Percentiles rank a stretch among this genome's conserved stretches.
phyloP scores from a whole-genome alignment of 2,888 invertebrate species.

The Hirtodrosophila alboralis region DNA sequence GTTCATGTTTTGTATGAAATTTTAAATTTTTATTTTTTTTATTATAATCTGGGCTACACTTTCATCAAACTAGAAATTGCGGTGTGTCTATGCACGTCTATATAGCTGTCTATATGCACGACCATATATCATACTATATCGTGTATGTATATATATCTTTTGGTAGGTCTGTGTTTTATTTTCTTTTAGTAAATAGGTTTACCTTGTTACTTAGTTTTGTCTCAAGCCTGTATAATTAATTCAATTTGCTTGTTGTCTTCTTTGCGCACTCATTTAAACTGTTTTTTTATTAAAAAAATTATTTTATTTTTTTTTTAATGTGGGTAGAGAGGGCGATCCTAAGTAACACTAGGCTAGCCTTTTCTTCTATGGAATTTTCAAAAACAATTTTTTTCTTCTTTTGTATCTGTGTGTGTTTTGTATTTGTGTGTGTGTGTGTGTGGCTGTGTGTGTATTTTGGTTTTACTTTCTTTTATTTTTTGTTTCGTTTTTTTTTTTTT shows the following conservation, averaged over 20 bases:
- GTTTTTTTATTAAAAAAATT: constrained; percentile 1
- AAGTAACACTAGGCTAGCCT: constrained; percentile 19
- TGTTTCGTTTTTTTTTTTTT: constrained; percentile 85
- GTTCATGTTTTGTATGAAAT: constrained; percentile 33
- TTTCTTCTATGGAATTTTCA: constrained; percentile 26
- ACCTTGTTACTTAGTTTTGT: constrained; percentile 35
- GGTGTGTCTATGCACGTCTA: constrained; percentile 62
- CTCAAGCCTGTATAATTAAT: constrained; percentile 26
- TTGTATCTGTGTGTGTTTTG: constrained; percentile 25
- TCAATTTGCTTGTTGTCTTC: neutral
- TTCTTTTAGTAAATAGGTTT: no score
- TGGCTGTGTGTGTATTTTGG: constrained; percentile 22
- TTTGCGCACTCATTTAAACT: neutral
- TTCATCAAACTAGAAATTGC: constrained; percentile 57
- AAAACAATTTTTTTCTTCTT: constrained; percentile 16
- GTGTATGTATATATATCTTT: constrained; percentile 39
- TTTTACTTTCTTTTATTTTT: constrained; percentile 12
- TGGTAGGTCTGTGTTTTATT: constrained; percentile 26
- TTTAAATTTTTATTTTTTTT: constrained; percentile 9
- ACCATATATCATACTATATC: constrained; percentile 50
- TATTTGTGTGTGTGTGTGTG: constrained; percentile 31
- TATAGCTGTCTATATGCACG: constrained; percentile 64
- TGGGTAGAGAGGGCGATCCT: no score
- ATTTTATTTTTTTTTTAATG: no score
- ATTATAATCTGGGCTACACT: constrained; percentile 46